A percentile compares a stretch with the other conserved stretches of the same genome.
phyloP scores from a whole-genome alignment of 2,797 vertebrate genomes.

The Intellagama lesueurii region DNA sequence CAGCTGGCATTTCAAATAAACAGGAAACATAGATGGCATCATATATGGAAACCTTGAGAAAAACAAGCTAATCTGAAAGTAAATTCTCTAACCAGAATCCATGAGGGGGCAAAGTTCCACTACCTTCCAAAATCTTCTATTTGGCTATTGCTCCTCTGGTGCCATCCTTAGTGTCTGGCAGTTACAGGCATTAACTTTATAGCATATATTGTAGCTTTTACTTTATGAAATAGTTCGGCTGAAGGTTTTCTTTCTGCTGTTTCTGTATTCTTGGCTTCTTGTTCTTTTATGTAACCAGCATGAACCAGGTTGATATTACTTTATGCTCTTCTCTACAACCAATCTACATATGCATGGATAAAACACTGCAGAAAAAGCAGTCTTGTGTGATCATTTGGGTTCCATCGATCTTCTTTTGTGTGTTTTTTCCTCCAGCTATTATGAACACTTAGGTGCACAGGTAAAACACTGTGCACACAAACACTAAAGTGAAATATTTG shows the following conservation, averaged over 20 bases:
- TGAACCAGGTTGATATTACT: too few relatives aligned
- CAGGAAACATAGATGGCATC: slow-evolving; percentile 42
- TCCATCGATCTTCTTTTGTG: background rate
- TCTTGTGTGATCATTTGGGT: background rate
- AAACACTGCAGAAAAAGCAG: background rate
- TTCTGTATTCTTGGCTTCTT: too few relatives aligned
- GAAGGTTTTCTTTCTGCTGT: too few relatives aligned
- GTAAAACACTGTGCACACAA: background rate
- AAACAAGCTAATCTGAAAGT: background rate
- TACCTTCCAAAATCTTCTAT: background rate
- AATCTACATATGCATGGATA: background rate
- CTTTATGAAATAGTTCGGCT: too few relatives aligned
- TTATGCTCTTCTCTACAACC: background rate
- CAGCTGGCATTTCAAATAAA: slow-evolving; percentile 52
- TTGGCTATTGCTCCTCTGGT: too few relatives aligned
- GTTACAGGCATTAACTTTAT: too few relatives aligned
- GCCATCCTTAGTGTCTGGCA: too few relatives aligned
- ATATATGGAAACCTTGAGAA: slow-evolving; percentile 27
- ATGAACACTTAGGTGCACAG: background rate
- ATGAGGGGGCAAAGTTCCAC: background rate
- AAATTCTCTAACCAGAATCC: background rate
- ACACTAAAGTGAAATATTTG: background rate
- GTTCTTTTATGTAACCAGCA: too few relatives aligned
- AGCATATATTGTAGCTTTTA: too few relatives aligned
- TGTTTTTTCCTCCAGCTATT: background rate